Percentiles rank a stretch among this genome's conserved stretches.
These are phyloP conservation scores for Rhodinocichla rosea DNA, from an alignment of 2,113 vertebrate species.

Conservation along the genomic window DNA sequence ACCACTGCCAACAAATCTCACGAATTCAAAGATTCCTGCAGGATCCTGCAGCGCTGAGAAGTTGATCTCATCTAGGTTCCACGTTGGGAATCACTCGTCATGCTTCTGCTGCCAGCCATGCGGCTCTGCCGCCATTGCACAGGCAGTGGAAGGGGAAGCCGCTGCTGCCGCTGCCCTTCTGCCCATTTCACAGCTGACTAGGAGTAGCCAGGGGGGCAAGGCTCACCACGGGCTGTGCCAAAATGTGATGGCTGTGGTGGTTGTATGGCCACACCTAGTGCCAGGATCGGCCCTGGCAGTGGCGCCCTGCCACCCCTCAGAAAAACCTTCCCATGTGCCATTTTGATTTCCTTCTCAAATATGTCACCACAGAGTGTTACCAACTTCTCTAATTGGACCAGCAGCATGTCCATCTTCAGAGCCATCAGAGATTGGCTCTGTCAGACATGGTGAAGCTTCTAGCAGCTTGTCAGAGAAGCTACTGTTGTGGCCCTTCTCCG, in stretches of 20 bases:
- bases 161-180: background rate
- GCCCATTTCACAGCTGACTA: accelerated
- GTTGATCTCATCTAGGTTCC: background rate
- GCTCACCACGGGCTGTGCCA: accelerated
- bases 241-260: background rate
- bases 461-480: background rate
- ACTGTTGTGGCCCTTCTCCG: background rate
- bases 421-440: background rate
- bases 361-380: background rate
- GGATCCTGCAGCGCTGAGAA: background rate
- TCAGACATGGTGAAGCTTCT: background rate
- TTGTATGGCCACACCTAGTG: accelerated
- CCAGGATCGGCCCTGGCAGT: accelerated
- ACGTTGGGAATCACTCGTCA: accelerated
- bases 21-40: background rate
- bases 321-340: accelerated
- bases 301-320: accelerated
- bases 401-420: background rate
- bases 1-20: background rate
- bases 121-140: accelerated
- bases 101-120: background rate
- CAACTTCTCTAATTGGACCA: background rate
- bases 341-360: background rate
- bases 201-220: background rate
- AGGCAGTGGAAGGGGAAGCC: background rate